Evolutionary conservation across 2,797 vertebrate genomes (phyloP).

Genomic region (Anguilla anguilla): DNA sequence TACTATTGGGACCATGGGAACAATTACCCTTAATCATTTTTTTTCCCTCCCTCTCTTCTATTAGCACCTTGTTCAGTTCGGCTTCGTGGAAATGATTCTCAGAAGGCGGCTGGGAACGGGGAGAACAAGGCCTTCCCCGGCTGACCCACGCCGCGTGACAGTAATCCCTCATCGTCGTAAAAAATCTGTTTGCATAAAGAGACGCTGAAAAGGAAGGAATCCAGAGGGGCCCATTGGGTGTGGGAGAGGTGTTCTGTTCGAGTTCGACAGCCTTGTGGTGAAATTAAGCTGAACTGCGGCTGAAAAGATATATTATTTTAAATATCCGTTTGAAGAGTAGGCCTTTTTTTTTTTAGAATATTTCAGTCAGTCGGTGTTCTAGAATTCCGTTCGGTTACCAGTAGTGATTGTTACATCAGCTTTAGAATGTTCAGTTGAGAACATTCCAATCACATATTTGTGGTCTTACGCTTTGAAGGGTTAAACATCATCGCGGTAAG

Average conservation of each 20-base stretch:
- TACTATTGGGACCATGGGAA: slow-evolving; percentile 5
- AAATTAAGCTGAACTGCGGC: background rate
- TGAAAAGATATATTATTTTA: background rate
- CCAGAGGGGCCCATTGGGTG: background rate
- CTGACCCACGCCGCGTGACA: background rate
- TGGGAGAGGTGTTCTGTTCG: background rate
- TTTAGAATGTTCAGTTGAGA: no score
- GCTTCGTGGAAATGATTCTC: background rate
- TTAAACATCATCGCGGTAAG: background rate
- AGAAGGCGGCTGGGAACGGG: background rate
- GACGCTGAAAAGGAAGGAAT: background rate
- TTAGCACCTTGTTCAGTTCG: background rate
- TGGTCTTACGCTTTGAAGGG: no score
- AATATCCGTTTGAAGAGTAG: no score
- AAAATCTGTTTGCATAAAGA: background rate
- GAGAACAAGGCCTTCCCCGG: background rate
- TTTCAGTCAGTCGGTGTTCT: no score
- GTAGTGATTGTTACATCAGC: no score
- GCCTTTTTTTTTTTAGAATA: no score
- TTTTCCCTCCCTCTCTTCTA: background rate
- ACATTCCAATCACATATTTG: no score
- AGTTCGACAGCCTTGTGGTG: background rate
- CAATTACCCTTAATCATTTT: slow-evolving; percentile 18
- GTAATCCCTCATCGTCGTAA: background rate
- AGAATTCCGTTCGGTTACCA: no score